These are phyloP conservation scores for Columbina picui DNA, from an alignment of 2,113 vertebrate genomes.

Conservation along the genomic window DNA sequence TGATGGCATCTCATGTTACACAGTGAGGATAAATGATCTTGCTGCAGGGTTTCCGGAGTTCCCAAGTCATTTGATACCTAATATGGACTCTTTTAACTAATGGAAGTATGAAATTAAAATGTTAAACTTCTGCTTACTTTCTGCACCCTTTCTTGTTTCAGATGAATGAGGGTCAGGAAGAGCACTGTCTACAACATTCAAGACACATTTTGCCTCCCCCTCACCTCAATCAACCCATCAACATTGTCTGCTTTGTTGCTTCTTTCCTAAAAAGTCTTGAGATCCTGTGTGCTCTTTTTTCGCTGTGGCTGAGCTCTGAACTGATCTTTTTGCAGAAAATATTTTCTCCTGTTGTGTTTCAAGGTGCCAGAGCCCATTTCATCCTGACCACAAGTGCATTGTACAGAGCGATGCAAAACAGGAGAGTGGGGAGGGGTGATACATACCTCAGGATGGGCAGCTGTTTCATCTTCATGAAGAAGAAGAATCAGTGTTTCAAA, in stretches of 20 bases:
- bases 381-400: neutral
- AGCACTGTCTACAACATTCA: neutral
- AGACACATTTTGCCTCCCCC: neutral
- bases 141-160: neutral
- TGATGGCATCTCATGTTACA: neutral
- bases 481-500: neutral
- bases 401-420: neutral
- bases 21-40: neutral
- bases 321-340: neutral
- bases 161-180: neutral
- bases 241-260: neutral
- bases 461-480: neutral
- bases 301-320: neutral
- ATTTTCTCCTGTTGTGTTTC: neutral
- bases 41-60: neutral
- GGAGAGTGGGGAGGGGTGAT: neutral
- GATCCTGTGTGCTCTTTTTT: neutral
- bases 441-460: neutral
- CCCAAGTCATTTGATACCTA: neutral
- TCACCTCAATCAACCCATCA: neutral
- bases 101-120: neutral
- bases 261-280: neutral
- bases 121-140: neutral
- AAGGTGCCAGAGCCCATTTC: neutral
- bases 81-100: neutral